Evolutionary conservation across 2,797 vertebrate genomes (phyloP).

Genomic region (Synanceia verrucosa): DNA sequence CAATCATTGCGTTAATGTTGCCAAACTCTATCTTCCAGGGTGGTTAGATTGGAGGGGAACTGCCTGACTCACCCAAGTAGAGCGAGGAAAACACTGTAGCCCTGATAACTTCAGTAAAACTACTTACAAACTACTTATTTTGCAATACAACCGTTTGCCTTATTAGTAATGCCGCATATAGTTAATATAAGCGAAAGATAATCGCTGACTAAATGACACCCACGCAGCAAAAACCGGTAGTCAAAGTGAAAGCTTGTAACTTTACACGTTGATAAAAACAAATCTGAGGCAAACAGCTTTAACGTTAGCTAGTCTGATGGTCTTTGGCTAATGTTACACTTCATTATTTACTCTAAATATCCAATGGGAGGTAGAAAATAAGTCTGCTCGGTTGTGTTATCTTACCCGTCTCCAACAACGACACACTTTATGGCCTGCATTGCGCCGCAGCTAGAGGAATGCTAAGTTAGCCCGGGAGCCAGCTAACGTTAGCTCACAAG

Average conservation of each 20-base stretch:
- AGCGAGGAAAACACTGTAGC: conserved; percentile 22
- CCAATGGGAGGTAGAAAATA: background rate
- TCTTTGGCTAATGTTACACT: background rate
- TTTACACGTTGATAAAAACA: conserved; percentile 6
- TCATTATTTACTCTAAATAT: background rate
- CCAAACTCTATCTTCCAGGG: background rate
- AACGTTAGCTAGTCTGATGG: conserved; percentile 3
- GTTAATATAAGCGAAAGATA: too few species aligned
- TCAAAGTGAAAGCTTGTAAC: conserved; percentile 31
- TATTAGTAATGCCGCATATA: background rate
- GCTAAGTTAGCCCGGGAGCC: conserved; percentile 68
- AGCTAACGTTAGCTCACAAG: conserved; percentile 72
- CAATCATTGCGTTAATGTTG: background rate
- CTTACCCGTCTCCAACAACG: conserved; percentile 98
- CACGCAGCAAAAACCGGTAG: conserved; percentile 14
- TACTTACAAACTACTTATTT: background rate
- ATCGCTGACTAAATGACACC: background rate
- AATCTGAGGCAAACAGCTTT: conserved; percentile 3
- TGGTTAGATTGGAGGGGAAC: background rate
- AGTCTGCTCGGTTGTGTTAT: background rate
- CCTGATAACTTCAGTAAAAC: conserved; percentile 16
- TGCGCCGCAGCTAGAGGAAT: conserved; percentile 72
- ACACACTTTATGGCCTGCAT: conserved; percentile 99
- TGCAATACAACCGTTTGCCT: background rate
- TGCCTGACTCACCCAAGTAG: conserved; percentile 33